Evolutionary conservation across 2,113 vertebrate genomes (phyloP).

Genomic region (Emberiza fucata): DNA sequence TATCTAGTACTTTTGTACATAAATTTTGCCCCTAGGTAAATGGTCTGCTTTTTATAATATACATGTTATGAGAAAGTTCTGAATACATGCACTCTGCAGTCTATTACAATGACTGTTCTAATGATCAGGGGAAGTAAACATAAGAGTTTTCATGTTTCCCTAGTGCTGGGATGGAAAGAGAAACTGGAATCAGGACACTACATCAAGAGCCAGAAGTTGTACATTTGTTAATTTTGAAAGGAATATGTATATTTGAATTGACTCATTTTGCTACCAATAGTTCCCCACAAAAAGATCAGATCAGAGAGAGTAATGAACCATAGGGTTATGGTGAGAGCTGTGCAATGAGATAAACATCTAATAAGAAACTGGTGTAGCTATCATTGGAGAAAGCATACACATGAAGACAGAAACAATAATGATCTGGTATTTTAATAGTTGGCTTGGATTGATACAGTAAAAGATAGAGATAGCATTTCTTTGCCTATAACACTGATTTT

Average conservation of each 20-base stretch:
- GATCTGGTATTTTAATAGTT: not conserved
- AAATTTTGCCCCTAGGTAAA: not conserved
- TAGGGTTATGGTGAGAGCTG: not conserved
- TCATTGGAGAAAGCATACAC: not conserved
- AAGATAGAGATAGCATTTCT: not conserved
- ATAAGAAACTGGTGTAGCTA: not conserved
- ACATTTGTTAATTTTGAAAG: not conserved
- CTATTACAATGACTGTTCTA: not conserved
- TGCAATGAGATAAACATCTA: not conserved
- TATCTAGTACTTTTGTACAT: not conserved
- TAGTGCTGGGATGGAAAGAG: not conserved
- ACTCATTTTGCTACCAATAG: not conserved
- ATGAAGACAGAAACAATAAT: not conserved
- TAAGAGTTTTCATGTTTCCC: not conserved
- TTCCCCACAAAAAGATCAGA: not conserved
- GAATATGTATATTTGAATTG: not conserved
- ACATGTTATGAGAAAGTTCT: not conserved
- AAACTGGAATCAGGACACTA: not conserved
- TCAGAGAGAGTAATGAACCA: not conserved
- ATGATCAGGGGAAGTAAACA: not conserved
- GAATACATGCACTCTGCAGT: not conserved
- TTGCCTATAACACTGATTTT: not conserved
- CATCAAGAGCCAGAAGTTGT: not conserved
- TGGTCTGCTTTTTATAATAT: not conserved
- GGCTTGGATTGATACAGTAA: not conserved